Conservation (phyloP, 2,113 vertebrate genomes). For the Myrmecophaga tridactyla region DNA sequence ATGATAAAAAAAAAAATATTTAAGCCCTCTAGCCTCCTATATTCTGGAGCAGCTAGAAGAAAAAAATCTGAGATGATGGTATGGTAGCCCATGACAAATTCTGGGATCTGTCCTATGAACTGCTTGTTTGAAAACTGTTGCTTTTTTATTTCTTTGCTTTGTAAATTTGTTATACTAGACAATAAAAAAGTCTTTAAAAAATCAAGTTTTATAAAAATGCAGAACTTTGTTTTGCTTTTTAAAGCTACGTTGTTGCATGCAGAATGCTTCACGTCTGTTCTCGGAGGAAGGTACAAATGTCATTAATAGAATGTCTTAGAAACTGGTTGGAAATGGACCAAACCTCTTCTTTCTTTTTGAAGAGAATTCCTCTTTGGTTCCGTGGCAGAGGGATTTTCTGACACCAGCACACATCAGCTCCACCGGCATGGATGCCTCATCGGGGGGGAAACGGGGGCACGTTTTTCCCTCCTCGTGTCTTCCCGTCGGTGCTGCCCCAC, state of each 20-base stretch:
- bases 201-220: not conserved
- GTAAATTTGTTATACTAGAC: too few species aligned
- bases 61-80: too few species aligned
- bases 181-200: not conserved
- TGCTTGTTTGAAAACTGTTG: too few species aligned
- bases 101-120: too few species aligned
- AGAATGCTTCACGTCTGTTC: not conserved
- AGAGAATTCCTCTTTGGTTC: not conserved
- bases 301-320: not conserved
- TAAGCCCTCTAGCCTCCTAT: too few species aligned
- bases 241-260: not conserved
- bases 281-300: not conserved
- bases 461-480: not conserved
- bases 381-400: not conserved
- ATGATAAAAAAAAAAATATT: too few species aligned
- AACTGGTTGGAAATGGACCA: not conserved
- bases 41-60: too few species aligned
- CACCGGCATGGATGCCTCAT: accelerated
- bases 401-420: not conserved
- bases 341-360: not conserved
- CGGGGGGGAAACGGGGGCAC: not conserved
- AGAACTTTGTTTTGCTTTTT: not conserved
- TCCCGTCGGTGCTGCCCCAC: not conserved
- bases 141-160: too few species aligned
- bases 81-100: too few species aligned